Base-by-base conservation (phyloP, 2,113 vertebrate species). In the Alouatta palliata region DNA sequence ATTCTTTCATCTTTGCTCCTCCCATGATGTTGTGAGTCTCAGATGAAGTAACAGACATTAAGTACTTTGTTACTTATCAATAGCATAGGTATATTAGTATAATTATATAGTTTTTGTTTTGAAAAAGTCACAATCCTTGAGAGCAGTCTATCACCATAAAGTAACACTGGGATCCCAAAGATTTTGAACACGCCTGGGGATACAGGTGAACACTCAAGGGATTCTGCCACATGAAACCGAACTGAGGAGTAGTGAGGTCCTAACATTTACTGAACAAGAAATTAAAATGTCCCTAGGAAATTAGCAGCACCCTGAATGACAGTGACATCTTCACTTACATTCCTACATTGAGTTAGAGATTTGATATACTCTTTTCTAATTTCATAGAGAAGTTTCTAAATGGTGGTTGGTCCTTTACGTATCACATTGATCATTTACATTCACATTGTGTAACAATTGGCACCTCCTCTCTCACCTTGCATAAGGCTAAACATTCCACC, bases 41-140 rank as follows among this genome's bases (percentile, higher is more conserved):
- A 54, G 19, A 80, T 30, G 43, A 95, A 70, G 27, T 75, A 64
- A 52, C 1, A 77, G 16, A 21, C 21, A 81, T 58, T 71, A 91
- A 68, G 84, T 49, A 64, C 32, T 56, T 89, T 71, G 32, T 77
- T 66, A 17, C 13, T 12, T 43, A 20, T 32, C 54, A 49, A 20
- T n/a, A 52, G 43, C 86, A 17, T 70, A 91, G 47, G 2, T 49
- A 52, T 79, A 58, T 19, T 19, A 45, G 16, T 82, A 20, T 54
- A 92, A 80, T 84, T 23, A 47, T 61, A 5, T 11, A 45, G 25
- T 68, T 23, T 73, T 21, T 23, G 84, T 73, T 52, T 89, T 94
- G 45, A 82, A 70, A 91, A 70, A 91, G 68, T 87, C 19, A n/a
- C 45, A 89, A 90, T 95, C 37, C 40, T 52, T 68, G 43, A 87